phyloP scores from a whole-genome alignment of 2,113 vertebrate genomes.

The Oriolus oriolus region DNA sequence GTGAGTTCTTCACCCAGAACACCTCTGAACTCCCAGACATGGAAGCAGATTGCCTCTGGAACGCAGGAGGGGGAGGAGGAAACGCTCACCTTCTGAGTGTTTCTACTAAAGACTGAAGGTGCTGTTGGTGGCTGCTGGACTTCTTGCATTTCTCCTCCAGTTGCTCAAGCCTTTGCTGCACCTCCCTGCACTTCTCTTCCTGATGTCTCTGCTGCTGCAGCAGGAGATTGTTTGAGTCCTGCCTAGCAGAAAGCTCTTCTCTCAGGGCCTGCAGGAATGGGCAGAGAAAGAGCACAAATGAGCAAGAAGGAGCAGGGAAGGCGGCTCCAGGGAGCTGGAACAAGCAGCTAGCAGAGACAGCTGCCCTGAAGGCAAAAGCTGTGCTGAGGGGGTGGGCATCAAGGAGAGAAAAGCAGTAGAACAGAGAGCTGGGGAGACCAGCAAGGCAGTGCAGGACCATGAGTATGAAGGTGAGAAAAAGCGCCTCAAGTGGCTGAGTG shows the following conservation, averaged over 20 bases:
- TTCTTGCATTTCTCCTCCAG: conserved; percentile 57
- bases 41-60: neutral
- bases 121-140: conserved; percentile 38
- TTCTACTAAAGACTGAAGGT: conserved; percentile 64
- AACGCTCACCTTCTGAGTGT: conserved; percentile 58
- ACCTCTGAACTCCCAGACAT: neutral
- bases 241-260: conserved; percentile 66
- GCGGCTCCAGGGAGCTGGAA: neutral
- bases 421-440: neutral
- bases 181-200: conserved; percentile 66
- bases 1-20: neutral
- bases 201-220: conserved; percentile 71
- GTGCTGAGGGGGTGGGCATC: neutral
- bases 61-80: fast-evolving
- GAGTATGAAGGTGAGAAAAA: neutral
- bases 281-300: neutral
- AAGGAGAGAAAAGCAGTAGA: neutral
- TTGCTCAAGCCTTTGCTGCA: conserved; percentile 74
- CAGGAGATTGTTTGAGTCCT: conserved; percentile 40
- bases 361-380: neutral
- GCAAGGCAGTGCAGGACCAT: neutral
- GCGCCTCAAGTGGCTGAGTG: neutral
- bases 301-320: neutral
- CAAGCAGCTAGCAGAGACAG: neutral
- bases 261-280: conserved; percentile 36